Conservation (phyloP, 2,113 vertebrate genomes). For the Neogale vison region DNA sequence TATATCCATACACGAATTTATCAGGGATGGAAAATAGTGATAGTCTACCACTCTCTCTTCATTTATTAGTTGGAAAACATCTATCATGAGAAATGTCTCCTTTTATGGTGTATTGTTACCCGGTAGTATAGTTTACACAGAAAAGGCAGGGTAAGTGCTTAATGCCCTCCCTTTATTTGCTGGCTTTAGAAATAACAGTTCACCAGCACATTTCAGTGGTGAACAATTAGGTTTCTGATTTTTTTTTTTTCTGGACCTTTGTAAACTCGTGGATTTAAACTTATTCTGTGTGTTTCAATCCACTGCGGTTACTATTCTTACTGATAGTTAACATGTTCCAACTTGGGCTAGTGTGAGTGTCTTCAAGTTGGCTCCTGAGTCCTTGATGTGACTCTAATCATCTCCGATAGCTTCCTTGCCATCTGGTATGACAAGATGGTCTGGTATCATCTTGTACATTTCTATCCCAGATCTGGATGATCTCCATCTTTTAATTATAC, state of each 20-base stretch:
- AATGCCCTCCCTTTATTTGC: neutral
- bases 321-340: neutral
- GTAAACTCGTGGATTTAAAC: neutral
- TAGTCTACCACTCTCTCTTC: neutral
- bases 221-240: neutral
- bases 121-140: neutral
- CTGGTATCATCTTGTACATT: neutral
- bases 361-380: neutral
- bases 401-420: neutral
- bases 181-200: neutral
- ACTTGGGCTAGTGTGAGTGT: neutral
- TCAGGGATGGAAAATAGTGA: neutral
- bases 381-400: neutral
- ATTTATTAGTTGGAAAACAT: constrained; percentile 11
- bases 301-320: neutral
- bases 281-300: neutral
- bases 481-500: constrained; percentile 13
- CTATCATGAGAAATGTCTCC: neutral
- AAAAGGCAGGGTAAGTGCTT: neutral
- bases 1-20: neutral
- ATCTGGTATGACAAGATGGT: constrained; percentile 19
- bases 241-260: neutral
- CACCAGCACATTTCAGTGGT: neutral
- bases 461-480: neutral
- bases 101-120: neutral